Conservation (phyloP, 2,113 vertebrate genomes). For the Dendrocopos noguchii region DNA sequence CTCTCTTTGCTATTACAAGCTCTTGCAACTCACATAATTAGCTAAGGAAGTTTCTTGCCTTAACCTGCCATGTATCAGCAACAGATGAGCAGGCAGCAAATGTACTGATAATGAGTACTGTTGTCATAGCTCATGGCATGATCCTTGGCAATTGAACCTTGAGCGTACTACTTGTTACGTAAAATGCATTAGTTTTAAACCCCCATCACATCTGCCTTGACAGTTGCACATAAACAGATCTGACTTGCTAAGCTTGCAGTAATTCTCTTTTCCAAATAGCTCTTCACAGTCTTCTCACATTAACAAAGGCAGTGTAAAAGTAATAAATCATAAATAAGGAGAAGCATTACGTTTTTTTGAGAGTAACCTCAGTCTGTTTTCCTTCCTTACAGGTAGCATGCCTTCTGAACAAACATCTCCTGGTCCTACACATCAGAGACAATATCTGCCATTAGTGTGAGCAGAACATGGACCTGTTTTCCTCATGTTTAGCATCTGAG, state of each 20-base stretch:
- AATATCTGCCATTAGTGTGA: not conserved
- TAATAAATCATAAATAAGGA: not conserved
- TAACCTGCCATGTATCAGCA: not conserved
- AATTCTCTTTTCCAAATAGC: not conserved
- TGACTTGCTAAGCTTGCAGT: not conserved
- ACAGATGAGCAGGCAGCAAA: not conserved
- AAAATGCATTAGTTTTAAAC: not conserved
- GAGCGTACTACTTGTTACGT: not conserved
- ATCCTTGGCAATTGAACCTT: not conserved
- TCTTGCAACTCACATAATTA: not conserved
- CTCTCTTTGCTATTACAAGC: not conserved
- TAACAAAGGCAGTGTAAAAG: not conserved
- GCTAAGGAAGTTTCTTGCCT: not conserved
- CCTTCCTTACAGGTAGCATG: not conserved
- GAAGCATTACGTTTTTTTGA: not conserved
- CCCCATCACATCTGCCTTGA: not conserved
- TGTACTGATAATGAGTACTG: not conserved
- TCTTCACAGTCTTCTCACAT: not conserved
- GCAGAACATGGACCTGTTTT: rapidly evolving
- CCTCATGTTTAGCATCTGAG: rapidly evolving
- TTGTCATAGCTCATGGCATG: not conserved
- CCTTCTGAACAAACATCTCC: not conserved
- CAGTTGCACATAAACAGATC: not conserved
- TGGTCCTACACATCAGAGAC: not conserved
- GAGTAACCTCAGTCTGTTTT: not conserved